Evolutionary conservation across 2,797 vertebrate genomes (phyloP), one percentile per base, ranked within the genome.

Genomic region (Antrozous pallidus): DNA sequence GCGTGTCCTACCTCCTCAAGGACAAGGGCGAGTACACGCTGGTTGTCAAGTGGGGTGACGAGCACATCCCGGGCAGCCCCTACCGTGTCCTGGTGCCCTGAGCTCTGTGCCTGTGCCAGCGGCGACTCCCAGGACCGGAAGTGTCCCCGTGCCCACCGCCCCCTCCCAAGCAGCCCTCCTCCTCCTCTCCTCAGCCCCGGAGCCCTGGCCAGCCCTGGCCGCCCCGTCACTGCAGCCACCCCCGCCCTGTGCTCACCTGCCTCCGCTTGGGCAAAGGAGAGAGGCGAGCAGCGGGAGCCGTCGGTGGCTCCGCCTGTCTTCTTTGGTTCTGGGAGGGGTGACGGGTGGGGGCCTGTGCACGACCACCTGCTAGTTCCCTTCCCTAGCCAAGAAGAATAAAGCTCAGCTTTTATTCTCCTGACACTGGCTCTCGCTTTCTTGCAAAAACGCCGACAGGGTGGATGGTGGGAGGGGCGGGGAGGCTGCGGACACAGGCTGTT

Each of bases 41-140:
- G 96, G 99, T 99, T 96, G 98, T 99, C 84, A 99, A 99, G 93
- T 99, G 99, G 99, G 99, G 99, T 0, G 99, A 99, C 0, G 98
- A 99, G 2, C 99, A 99, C 98, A 98, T 99, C 97, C 99, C 99
- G 0, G 99, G 99, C 96, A 99, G 99, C 97, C 99, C 99, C 61
- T 99, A 99, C 98, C 99, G 98, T 54, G 97, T 99, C 97, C 98
- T 98, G 8, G 99, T 99, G 89, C 97, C 98, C 95, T 99, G 98
- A 98, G 91, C 58, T 36, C 69, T 45, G 42, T 18, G 40, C 33
- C 65, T 20, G 16, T 73, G 69, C 91, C 71, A 36, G 56, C 38
- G 38, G 75, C 85, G 61, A 61, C 77, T 61, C 73, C 88, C 49
- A 65, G 82, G 84, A 82, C 4, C 3, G 61, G 56, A 93, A 42